phyloP scores from a whole-genome alignment of 1,140 invertebrate genomes.

The Oscheius sp. region DNA sequence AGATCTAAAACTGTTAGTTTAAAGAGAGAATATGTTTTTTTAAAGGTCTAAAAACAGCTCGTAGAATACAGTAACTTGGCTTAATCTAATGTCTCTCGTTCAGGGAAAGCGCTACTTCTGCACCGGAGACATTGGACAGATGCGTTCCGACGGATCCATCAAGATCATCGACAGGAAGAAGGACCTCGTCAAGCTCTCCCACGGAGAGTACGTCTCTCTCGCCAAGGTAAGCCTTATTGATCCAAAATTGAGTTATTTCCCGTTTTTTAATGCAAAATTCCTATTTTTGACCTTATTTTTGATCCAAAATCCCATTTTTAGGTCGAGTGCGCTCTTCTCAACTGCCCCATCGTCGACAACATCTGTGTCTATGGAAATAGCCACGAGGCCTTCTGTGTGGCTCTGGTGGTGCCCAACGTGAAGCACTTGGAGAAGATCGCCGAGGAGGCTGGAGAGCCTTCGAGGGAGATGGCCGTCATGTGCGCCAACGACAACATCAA shows the following conservation, averaged over 20 bases:
- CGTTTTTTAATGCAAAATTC: neutral
- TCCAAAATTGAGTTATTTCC: neutral
- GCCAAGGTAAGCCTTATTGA: slow-evolving; percentile 58
- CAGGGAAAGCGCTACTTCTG: slow-evolving; percentile 83
- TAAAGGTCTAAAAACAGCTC: too few relatives aligned
- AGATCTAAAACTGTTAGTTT: neutral
- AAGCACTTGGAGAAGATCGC: slow-evolving; percentile 62
- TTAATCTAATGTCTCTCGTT: slow-evolving; percentile 67
- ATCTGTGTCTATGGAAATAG: slow-evolving; percentile 88
- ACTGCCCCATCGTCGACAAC: slow-evolving; percentile 87
- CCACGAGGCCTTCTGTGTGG: slow-evolving; percentile 79
- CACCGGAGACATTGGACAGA: slow-evolving; percentile 92
- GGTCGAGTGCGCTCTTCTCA: slow-evolving; percentile 86
- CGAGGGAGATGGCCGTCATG: slow-evolving; percentile 6
- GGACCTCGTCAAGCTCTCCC: slow-evolving; percentile 92
- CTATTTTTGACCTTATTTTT: neutral
- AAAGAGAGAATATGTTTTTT: neutral
- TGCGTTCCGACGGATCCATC: slow-evolving; percentile 84
- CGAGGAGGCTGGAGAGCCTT: slow-evolving; percentile 41
- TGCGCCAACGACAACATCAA: slow-evolving; percentile 22
- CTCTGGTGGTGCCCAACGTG: slow-evolving; percentile 82
- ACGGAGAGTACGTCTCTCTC: slow-evolving; percentile 80
- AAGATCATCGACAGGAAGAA: slow-evolving; percentile 98
- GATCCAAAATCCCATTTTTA: slow-evolving; percentile 63
- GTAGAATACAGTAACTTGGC: too few relatives aligned